Conservation (phyloP, 2,888 invertebrate genomes). For the Drosophila fulvimacula region DNA sequence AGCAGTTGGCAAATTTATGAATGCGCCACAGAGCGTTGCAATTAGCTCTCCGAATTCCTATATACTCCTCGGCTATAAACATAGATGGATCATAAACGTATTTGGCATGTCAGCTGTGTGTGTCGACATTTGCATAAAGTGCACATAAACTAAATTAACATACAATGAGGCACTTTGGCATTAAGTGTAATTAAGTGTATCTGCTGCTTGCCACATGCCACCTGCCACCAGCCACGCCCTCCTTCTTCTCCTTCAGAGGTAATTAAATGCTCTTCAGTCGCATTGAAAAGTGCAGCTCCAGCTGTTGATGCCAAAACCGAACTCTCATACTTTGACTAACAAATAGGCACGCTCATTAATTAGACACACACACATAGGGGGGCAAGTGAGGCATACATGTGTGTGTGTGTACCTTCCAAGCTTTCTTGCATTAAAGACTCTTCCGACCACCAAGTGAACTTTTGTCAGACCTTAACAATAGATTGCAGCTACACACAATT, state of each 20-base stretch:
- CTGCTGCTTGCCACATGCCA: constrained; percentile 17
- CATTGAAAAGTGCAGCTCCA: constrained; percentile 41
- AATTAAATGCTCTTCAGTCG: constrained; percentile 60
- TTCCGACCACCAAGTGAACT: constrained; percentile 38
- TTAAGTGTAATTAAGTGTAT: constrained; percentile 64
- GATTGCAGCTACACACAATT: constrained; percentile 44
- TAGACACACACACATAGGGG: constrained; percentile 12
- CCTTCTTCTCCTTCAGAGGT: constrained; percentile 1
- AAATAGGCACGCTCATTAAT: constrained; percentile 49
- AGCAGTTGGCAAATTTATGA: constrained; percentile 29
- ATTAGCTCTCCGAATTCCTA: constrained; percentile 50
- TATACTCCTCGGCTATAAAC: not conserved
- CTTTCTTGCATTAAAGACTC: constrained; percentile 17
- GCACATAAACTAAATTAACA: constrained; percentile 62
- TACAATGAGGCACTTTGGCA: constrained; percentile 61
- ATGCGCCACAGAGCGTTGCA: constrained; percentile 31
- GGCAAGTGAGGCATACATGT: not conserved
- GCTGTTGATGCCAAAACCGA: constrained; percentile 28
- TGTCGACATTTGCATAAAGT: constrained; percentile 66
- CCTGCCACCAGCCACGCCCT: not conserved
- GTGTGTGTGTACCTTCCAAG: not conserved
- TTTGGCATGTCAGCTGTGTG: constrained; percentile 20
- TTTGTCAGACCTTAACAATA: constrained; percentile 31
- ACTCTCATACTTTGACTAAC: constrained; percentile 30
- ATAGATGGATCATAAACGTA: constrained; percentile 5